Evolutionary conservation across 53 echinoderm and acorn worm genomes (phyloP).

Genomic region (Astropecten irregularis): DNA sequence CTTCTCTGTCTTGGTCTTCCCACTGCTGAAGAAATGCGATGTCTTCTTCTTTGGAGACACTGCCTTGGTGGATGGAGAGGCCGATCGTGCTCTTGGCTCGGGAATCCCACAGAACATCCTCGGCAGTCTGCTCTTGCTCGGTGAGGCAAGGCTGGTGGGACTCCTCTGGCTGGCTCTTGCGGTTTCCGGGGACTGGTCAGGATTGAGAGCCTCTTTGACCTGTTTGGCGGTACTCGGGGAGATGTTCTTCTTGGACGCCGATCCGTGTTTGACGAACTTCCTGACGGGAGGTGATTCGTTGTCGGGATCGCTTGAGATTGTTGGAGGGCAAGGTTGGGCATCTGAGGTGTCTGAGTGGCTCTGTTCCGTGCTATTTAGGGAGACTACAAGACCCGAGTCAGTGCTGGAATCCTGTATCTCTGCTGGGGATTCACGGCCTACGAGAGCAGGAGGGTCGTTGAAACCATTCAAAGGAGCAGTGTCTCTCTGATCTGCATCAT

Average conservation of each 20-base stretch:
- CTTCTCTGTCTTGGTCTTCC: constrained; percentile 31
- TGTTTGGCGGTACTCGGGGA: background rate
- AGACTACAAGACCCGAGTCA: background rate
- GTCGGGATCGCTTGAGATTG: constrained; percentile 7
- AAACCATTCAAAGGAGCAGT: background rate
- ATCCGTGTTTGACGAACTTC: background rate
- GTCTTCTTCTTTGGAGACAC: constrained; percentile 56
- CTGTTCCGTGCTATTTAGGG: background rate
- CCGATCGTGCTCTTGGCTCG: constrained; percentile 55
- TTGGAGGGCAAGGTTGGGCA: background rate
- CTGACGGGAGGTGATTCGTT: background rate
- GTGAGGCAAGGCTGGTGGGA: constrained; percentile 26
- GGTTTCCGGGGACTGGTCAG: background rate
- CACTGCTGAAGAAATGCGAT: constrained; percentile 26
- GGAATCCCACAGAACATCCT: constrained; percentile 63
- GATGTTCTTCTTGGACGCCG: background rate
- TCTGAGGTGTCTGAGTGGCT: background rate
- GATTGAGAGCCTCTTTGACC: background rate
- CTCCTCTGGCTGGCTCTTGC: constrained; percentile 15
- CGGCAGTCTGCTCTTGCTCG: constrained; percentile 51
- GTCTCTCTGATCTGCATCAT: background rate
- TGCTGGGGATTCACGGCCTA: background rate
- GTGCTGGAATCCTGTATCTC: background rate
- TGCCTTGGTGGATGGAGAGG: constrained; percentile 48
- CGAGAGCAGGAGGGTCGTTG: background rate